A percentile compares a stretch with the other conserved stretches of the same genome.
Evolutionary conservation across 2,888 invertebrate species (phyloP).

Genomic region (Dicycla oo): DNA sequence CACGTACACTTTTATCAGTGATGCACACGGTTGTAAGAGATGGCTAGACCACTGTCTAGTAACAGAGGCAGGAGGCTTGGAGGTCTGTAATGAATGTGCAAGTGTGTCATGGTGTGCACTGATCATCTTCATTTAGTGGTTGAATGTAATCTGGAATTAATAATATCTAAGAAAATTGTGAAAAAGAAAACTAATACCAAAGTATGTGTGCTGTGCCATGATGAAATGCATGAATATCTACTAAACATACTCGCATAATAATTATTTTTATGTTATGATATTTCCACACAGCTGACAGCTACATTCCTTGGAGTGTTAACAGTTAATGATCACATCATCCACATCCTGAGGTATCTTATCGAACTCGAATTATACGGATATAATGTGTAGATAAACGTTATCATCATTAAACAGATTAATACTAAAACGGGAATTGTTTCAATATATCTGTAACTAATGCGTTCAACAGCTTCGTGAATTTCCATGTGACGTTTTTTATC

Average conservation of each 20-base stretch:
- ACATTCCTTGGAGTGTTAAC: background rate
- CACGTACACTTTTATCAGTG: too few species aligned
- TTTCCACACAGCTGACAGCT: background rate
- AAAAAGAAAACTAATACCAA: too few species aligned
- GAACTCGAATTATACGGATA: constrained; percentile 3
- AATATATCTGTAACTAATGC: constrained; percentile 16
- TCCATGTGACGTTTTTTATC: background rate
- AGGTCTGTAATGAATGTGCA: too few species aligned
- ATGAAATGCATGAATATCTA: background rate
- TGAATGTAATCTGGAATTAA: too few species aligned
- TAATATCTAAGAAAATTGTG: too few species aligned
- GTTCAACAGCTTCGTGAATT: constrained; percentile 1
- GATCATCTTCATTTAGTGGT: too few species aligned
- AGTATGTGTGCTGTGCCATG: too few species aligned
- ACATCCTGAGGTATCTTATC: constrained; percentile 34
- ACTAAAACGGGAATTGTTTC: constrained; percentile 36
- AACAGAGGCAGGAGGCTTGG: too few species aligned
- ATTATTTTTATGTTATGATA: background rate
- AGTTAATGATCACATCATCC: constrained; percentile 4
- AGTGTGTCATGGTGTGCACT: too few species aligned
- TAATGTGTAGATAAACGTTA: constrained; percentile 37
- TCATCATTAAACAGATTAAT: constrained; percentile 27
- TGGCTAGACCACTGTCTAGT: too few species aligned
- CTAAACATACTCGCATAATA: background rate
- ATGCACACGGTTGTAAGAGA: too few species aligned